Percentiles rank a stretch among this genome's conserved stretches.
Evolutionary conservation across 2,888 invertebrate species (phyloP).

Genomic region (Ectemnius cavifrons): DNA sequence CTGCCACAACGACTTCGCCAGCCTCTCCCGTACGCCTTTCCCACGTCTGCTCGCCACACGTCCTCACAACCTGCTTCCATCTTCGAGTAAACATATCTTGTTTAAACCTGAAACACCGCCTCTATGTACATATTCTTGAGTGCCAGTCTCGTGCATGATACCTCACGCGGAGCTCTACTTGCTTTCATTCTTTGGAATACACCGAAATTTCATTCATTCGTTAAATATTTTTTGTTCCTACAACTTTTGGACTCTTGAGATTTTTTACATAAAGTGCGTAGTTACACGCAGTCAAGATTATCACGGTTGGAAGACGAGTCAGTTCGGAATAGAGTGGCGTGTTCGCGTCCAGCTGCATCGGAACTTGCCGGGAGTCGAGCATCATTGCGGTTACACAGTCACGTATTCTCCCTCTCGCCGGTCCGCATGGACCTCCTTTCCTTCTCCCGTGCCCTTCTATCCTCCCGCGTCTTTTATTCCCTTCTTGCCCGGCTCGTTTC

Average conservation of each 20-base stretch:
- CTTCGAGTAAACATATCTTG: slow-evolving; percentile 22
- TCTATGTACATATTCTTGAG: neutral
- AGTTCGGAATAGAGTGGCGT: too few species aligned
- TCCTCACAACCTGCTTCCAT: slow-evolving; percentile 24
- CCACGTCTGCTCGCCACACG: slow-evolving; percentile 44
- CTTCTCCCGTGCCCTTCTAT: slow-evolving; percentile 34
- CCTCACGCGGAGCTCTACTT: too few species aligned
- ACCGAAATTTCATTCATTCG: too few species aligned
- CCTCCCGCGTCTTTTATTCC: slow-evolving; percentile 19
- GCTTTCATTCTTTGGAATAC: too few species aligned
- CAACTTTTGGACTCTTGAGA: too few species aligned
- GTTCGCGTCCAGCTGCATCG: slow-evolving; percentile 31
- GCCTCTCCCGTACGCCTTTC: slow-evolving; percentile 45
- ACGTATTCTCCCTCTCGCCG: slow-evolving; percentile 58
- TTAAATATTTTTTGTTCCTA: too few species aligned
- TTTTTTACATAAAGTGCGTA: too few species aligned
- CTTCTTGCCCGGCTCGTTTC: slow-evolving; percentile 13
- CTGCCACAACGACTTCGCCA: slow-evolving; percentile 22
- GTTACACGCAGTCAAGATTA: too few species aligned
- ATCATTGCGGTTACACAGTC: slow-evolving; percentile 67
- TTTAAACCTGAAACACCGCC: slow-evolving; percentile 10
- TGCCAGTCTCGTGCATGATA: too few species aligned
- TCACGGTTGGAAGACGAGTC: too few species aligned
- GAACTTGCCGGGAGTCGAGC: slow-evolving; percentile 63
- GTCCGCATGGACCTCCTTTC: slow-evolving; percentile 33